Evolutionary conservation across 2,888 invertebrate genomes (phyloP), one percentile per base, ranked within the genome.

Genomic region (Brenthis hecate): DNA sequence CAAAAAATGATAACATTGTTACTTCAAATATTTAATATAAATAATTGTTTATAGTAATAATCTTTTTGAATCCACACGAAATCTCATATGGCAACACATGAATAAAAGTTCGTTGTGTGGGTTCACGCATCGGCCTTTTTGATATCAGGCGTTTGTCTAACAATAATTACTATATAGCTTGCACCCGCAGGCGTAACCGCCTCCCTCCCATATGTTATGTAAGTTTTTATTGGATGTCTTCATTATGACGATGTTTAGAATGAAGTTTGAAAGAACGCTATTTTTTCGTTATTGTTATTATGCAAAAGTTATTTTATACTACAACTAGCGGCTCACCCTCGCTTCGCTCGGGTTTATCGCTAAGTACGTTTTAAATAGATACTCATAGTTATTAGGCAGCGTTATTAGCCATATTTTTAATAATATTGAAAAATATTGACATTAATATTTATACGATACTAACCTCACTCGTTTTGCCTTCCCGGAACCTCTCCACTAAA

Each of bases 161-260:
- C 85, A 86, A 88, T 92, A 92, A 92, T 92, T 91, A 89, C 87
- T 88, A 86, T 91, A 92, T 91, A 89, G 86, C 87, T 91, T 88
- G 83, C 88, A 84, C 86, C 88, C 89, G 84, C 85, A 74, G 86
- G 89, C 88, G 76, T 70, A 66, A 76, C 77, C 77, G 77, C 76
- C 78, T 75, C 74, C 75, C 74, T 72, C 62, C 73, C 72, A 71
- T 74, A 72, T 74, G 75, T 78, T 77, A 76, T 79, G 76, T 76
- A 60, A 62, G 75, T 76, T 74, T 79, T 76, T 78, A 68, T 68
- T 60, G 57, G 62, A 64, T 57, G 77, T 81, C 81, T 85, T 82
- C 84, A 86, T 86, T 83, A 85, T 77, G 79, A 80, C 67, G 65
- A 64, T 73, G 68, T 56, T 70, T 61, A 57, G 50, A 50, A 50